Base-by-base conservation (phyloP, 2,888 invertebrate species). In the Drosophila neonasuta region DNA sequence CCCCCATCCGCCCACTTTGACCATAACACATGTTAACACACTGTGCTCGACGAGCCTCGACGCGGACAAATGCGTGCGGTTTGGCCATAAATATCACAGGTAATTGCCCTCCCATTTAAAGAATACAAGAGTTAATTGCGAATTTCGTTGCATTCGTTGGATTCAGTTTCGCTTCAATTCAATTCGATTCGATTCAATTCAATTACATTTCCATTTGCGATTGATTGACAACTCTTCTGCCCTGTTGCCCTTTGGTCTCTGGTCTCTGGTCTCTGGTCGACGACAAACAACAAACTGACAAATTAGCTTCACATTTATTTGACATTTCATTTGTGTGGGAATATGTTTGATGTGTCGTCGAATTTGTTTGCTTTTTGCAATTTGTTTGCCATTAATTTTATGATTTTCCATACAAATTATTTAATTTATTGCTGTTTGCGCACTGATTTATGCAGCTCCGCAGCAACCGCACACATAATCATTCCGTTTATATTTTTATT, bases 231-330 rank as follows among this genome's bases (percentile, higher is more conserved):
- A 15, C 11, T 11, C 9, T 5, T 24, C 17, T 34, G 20, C 30
- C 41, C 10, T 41, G 45, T 51, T 11, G 11, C 17, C 51, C 44
- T 11, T 24, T 39, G 15, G 20, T 15, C 11, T 17, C n/a, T 2
- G 42, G 20, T 15, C 11, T 17, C 10, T 39, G 15, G 20, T 15
- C 11, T 17, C 13, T 2, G 42, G 9, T 32, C 59, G 67, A 42
- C 79, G 24, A 62, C 52, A 52, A 50, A 60, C 52, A 64, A 49
- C 65, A 71, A 72, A 55, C 66, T 80, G 80, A 86, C 83, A 82
- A 82, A 82, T 82, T 86, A 83, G 86, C 86, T 72, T 83, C 67
- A 50, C 71, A 74, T 71, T 63, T 74, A 66, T 79, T 78, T 78
- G 68, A 49, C 71, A 83, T 78, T 74, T 63, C 50, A 69, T 67